Percentiles rank a stretch among this genome's conserved stretches.
Conservation (phyloP, 2,113 vertebrate species). For the Protobothrops mucrosquamatus region DNA sequence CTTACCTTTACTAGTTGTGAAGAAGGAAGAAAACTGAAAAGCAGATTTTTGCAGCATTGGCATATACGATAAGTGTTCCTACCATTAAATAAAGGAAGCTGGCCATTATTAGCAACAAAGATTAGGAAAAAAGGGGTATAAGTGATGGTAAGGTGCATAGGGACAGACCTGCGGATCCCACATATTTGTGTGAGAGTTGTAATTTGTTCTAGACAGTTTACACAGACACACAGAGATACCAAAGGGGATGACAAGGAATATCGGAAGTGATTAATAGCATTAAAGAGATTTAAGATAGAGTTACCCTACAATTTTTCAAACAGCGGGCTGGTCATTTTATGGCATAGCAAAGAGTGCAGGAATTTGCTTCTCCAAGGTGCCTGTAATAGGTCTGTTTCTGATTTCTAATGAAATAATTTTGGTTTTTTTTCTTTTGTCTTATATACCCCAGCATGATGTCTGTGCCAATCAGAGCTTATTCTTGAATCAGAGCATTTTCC, state of each 20-base stretch:
- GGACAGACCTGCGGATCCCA: background rate
- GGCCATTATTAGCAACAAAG: background rate
- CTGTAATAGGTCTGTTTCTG: background rate
- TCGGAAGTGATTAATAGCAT: background rate
- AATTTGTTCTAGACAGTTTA: background rate
- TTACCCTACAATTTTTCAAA: background rate
- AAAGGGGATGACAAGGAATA: background rate
- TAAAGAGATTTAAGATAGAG: background rate
- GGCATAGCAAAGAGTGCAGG: background rate
- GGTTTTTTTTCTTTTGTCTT: background rate
- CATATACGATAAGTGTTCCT: background rate
- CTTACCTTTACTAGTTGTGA: background rate
- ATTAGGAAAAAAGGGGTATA: background rate
- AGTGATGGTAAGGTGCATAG: background rate
- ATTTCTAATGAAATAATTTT: fast-evolving
- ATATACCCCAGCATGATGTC: conserved; percentile 62
- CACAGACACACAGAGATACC: background rate
- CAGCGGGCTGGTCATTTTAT: background rate
- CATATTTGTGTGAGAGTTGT: background rate
- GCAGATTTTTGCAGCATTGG: background rate
- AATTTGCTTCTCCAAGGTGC: background rate
- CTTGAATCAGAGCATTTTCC: conserved; percentile 60
- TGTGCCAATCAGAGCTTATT: conserved; percentile 69
- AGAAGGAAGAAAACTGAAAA: background rate
- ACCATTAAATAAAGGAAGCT: background rate